A percentile compares a stretch with the other conserved stretches of the same genome.
Conservation (phyloP, 37 sponge, comb jelly and placozoan species). For the Cliona cf. orientalis region DNA sequence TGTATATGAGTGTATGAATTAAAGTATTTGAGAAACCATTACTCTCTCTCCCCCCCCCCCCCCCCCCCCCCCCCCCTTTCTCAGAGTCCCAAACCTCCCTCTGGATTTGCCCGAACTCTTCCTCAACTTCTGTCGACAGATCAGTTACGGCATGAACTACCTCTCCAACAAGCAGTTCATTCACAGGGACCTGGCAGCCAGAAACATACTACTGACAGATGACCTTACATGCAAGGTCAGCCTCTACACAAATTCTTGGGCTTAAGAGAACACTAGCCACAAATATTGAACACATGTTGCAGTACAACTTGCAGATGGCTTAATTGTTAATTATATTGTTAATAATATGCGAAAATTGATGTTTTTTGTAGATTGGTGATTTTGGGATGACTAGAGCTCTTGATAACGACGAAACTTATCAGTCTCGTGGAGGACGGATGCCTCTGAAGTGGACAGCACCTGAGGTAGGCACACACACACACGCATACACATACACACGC, state of each 20-base stretch:
- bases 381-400: slow-evolving; percentile 78
- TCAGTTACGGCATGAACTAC: slow-evolving; percentile 71
- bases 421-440: slow-evolving; percentile 57
- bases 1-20: slow-evolving; percentile 4
- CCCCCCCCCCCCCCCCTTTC: no score
- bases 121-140: slow-evolving; percentile 61
- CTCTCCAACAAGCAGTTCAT: slow-evolving; percentile 57
- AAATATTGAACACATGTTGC: no score
- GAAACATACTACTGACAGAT: slow-evolving; percentile 69
- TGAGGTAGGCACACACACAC: slow-evolving; percentile 28
- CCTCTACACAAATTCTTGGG: neutral
- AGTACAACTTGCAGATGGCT: no score
- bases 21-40: no score
- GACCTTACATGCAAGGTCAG: slow-evolving; percentile 62
- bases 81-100: no score
- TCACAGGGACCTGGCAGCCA: slow-evolving; percentile 78
- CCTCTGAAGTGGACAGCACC: slow-evolving; percentile 79
- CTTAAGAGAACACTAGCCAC: no score
- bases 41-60: no score
- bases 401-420: slow-evolving; percentile 34
- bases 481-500: no score
- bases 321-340: neutral
- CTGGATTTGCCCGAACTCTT: no score
- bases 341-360: neutral
- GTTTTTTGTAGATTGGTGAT: slow-evolving; percentile 69